phyloP scores from a whole-genome alignment of 1,140 invertebrate species.

The Cydia amplana region DNA sequence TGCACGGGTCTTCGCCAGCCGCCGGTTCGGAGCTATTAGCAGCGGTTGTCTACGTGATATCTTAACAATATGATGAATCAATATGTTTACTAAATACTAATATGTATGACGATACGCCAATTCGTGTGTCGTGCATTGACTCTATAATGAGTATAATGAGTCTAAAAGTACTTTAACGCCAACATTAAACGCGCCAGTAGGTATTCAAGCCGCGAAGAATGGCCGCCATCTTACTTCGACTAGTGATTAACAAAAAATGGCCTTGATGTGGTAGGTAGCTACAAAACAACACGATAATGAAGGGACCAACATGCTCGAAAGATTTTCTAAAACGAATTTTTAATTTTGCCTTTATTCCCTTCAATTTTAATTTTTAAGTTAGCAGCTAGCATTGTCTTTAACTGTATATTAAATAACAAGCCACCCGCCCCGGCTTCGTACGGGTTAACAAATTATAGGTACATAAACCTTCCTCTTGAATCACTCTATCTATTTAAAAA shows the following conservation, averaged over 20 bases:
- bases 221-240: not conserved
- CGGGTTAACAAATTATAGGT: too few species aligned
- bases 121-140: not conserved
- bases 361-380: too few species aligned
- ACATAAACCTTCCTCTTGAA: too few species aligned
- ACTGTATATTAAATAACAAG: too few species aligned
- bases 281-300: not conserved
- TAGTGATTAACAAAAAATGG: conserved; percentile 2
- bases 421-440: too few species aligned
- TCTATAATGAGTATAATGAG: not conserved
- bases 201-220: not conserved
- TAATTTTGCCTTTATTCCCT: not conserved
- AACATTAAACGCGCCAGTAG: not conserved
- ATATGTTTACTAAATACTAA: not conserved
- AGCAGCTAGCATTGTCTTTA: too few species aligned
- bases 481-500: too few species aligned
- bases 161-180: conserved; percentile 2
- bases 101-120: not conserved
- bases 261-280: not conserved
- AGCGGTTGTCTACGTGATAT: too few species aligned
- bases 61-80: not conserved
- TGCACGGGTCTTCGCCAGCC: too few species aligned
- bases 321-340: not conserved
- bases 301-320: not conserved
- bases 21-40: too few species aligned